A percentile compares a stretch with the other conserved stretches of the same genome.
Conservation (phyloP, 2,888 invertebrate genomes). For the Epistrophe eligans region DNA sequence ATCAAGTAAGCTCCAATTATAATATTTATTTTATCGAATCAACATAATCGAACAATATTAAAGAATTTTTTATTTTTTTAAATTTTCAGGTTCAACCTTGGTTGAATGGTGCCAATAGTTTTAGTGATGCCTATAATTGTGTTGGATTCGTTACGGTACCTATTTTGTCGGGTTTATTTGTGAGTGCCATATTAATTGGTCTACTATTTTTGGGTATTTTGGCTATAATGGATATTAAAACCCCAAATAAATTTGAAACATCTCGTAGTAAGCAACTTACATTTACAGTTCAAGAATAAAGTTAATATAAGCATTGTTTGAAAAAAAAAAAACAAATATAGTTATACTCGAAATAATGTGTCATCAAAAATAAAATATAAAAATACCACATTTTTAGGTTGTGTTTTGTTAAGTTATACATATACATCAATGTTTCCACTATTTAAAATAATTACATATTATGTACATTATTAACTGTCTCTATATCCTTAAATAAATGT, state of each 20-base stretch:
- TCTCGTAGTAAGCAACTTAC: slow-evolving; percentile 96
- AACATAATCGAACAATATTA: background rate
- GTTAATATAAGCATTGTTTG: background rate
- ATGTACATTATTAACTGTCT: background rate
- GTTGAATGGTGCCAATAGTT: slow-evolving; percentile 85
- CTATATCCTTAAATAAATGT: background rate
- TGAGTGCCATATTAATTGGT: slow-evolving; percentile 89
- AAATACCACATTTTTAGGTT: background rate
- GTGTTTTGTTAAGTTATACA: slow-evolving; percentile 14
- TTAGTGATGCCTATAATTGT: slow-evolving; percentile 93
- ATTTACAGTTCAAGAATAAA: slow-evolving; percentile 90
- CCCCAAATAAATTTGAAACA: slow-evolving; percentile 98
- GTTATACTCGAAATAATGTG: background rate
- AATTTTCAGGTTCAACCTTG: slow-evolving; percentile 85
- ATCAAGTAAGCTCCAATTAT: slow-evolving; percentile 83
- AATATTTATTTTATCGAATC: too few species aligned
- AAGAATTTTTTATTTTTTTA: slow-evolving; percentile 38
- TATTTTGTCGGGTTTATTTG: slow-evolving; percentile 96
- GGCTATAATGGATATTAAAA: slow-evolving; percentile 96
- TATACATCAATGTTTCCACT: background rate
- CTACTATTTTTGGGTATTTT: slow-evolving; percentile 92
- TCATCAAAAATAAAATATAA: background rate
- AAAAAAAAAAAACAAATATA: background rate
- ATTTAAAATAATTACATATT: background rate
- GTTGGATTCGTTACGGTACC: slow-evolving; percentile 95